Evolutionary conservation across 2,888 invertebrate genomes (phyloP), one percentile per base, ranked within the genome.

Genomic region (Parnassius orleans): DNA sequence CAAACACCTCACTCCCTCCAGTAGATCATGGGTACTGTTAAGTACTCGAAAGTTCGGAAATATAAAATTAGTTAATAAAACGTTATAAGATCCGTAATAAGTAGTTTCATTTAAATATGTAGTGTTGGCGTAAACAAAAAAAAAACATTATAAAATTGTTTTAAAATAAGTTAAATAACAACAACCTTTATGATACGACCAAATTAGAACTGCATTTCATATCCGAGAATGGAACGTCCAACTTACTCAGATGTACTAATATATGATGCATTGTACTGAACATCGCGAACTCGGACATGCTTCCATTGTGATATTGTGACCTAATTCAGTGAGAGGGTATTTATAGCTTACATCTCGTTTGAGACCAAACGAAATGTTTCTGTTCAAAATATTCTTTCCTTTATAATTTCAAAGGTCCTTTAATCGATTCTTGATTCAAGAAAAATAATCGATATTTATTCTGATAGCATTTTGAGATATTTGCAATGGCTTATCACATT

Each of bases 271-370:
- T 75, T 75, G 70, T 67, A 64, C 65, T 52, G 66, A 66, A 71
- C 69, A 68, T 72, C 68, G 73, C 76, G 69, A 68, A 72, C 69
- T 70, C 69, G 69, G 70, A 66, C 71, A 73, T 69, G 70, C 71
- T 72, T 68, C 74, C 72, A 79, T 80, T 79, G 78, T 77, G 74
- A 72, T 74, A 75, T 71, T 73, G 72, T 79, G 82, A 80, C 82
- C 82, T 73, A 75, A 73, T 80, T 82, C 69, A 60, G 61, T 66
- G 57, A 19, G 14, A 52, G 55, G 61, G 54, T 66, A 48, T 78
- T 79, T 78, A 78, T 52, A 56, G 60, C 65, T 52, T 11, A 67
- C 74, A 73, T 63, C 53, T 41, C 53, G 53, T 10, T 19, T 48
- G 41, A 19, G 42, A 42, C 42, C 15, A 33, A 58, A 57, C 53